Percentiles rank a stretch among this genome's conserved stretches.
Conservation (phyloP, 1,140 invertebrate species). For the Heliconius hewitsoni region DNA sequence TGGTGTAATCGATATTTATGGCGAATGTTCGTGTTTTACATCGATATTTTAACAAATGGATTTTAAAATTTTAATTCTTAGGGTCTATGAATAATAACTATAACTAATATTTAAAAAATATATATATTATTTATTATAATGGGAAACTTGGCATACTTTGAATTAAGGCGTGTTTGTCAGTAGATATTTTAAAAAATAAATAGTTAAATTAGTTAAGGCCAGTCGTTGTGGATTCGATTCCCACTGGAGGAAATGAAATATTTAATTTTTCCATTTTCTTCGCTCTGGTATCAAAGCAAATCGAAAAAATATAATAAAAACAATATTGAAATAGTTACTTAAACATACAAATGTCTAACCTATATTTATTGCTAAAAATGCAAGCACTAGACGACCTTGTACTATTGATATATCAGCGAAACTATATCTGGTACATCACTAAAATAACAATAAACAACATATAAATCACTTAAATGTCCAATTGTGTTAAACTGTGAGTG, state of each 20-base stretch:
- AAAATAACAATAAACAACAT: background rate
- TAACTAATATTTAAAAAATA: background rate
- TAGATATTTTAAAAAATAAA: no score
- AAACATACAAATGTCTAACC: no score
- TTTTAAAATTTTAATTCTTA: background rate
- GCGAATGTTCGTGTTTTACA: background rate
- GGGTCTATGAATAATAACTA: background rate
- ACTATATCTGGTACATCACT: constrained; percentile 14
- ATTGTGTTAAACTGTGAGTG: background rate
- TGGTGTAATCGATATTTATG: constrained; percentile 6
- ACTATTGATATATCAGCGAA: constrained; percentile 27
- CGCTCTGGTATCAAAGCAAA: no score
- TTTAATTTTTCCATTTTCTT: no score
- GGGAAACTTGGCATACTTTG: no score
- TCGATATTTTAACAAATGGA: background rate
- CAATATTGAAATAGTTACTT: no score
- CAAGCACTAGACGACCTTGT: constrained; percentile 1
- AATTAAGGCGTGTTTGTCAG: no score
- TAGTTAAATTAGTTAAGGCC: no score
- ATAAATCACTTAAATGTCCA: background rate
- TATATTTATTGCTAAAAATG: background rate
- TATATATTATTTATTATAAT: no score
- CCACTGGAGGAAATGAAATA: no score
- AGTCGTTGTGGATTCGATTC: no score
- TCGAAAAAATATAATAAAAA: no score